Base-by-base conservation (phyloP, 2,888 invertebrate species). In the Plebejus argus region DNA sequence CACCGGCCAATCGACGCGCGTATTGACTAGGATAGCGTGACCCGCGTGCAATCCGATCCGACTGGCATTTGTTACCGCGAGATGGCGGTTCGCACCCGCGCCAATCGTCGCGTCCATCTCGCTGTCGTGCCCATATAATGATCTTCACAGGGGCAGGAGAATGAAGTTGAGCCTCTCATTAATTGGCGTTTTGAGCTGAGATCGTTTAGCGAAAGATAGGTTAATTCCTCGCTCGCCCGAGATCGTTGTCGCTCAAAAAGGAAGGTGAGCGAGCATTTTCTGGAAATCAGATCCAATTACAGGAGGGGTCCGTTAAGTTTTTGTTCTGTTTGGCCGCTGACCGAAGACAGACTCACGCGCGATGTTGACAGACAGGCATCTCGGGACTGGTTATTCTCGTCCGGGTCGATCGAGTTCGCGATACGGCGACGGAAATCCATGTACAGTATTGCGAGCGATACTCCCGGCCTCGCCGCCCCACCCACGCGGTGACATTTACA, bases 221-320 rank as follows among this genome's bases (percentile, higher is more conserved):
- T 94, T 94, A 94, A 94, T 94, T 94, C 93, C 91, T 93, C 89
- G 91, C 91, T 90, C 87, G 88, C 86, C 86, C 85, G 88, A 93
- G 94, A 93, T 94, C 93, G 86, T 94, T 93, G 93, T 93, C 93
- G 89, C 89, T 91, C 91, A 88, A 93, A 94, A 93, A 94, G 91
- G 92, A 93, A 91, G 91, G 92, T 89, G 90, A 91, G 90, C 90
- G 92, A 88, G 86, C 90, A 89, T 90, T 93, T 94, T 93, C 94
- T 93, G 93, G 94, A 93, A 94, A 94, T 94, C 94, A 91, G 93
- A 94, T 93, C 93, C 93, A 94, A 93, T 93, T 93, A 94, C 94
- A 93, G 88, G 91, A 88, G 86, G 88, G 53, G 89, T 87, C 93
- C 91, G 92, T 92, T 91, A 91, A 90, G 89, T 89, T 93, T 94